Evolutionary conservation across 2,888 invertebrate species (phyloP), one percentile per base, ranked within the genome.

Genomic region (Polietes domitor): DNA sequence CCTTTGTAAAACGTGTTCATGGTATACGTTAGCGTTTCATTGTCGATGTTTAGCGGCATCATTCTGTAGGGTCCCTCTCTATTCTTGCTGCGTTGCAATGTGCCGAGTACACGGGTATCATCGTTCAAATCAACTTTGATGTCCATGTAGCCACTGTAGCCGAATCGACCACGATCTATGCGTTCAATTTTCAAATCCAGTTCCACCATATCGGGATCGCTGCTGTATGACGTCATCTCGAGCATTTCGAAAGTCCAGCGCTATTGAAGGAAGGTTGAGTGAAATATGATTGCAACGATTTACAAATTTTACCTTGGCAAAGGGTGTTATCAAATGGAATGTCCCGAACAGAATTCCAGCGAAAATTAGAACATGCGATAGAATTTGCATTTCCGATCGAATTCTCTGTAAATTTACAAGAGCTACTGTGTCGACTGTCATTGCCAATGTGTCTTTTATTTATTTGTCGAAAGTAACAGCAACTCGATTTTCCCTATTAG

Each of bases 101-200:
- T 75, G 7, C 2, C 32, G n/a, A 7, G 9, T 6, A 65, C 24
- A 2, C 9, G 12, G 1, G 26, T 4, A 37, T 75, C 75, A 53
- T 68, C 68, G 37, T 75, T n/a, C 2, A 76, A 17, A 12, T 76
- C 68, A 1, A 17, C 21, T 37, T 76, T 68, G 1, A 55, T 7
- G 21, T 76, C 47, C 9, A 61, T 9, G 12, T 21, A 68, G n/a
- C 65, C 76, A 26, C 50, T 53, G 7, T n/a, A 65, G 50, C 76
- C 76, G 12, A 21, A 65, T 9, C 68, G 65, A 12, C 68, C 68
- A 19, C 76, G 76, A 21, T 12, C 41, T 17, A 76, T 17, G n/a
- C 76, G 76, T 12, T 24, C 53, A 24, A 41, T 28, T 37, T 53
- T n/a, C 15, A 15, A 17, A n/a, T 55, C 7, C 24, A 37, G 0